Evolutionary conservation across 2,888 invertebrate genomes (phyloP).

Genomic region (Carterocephalus palaemon): DNA sequence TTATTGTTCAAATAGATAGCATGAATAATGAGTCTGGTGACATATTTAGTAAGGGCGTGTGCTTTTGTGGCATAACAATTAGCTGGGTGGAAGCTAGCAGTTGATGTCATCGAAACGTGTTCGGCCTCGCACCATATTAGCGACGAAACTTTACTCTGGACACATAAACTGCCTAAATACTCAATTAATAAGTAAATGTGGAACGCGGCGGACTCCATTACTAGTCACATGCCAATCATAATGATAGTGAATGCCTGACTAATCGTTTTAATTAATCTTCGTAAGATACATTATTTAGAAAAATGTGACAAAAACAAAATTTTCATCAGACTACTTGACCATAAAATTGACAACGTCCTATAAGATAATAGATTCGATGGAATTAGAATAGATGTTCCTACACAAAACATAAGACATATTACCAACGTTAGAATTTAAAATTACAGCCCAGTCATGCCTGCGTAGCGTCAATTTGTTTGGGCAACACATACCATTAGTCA

Average conservation of each 20-base stretch:
- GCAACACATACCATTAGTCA: slow-evolving; percentile 32
- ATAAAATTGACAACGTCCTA: too few species aligned
- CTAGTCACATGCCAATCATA: slow-evolving; percentile 2
- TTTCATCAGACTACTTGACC: too few species aligned
- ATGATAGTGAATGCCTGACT: slow-evolving; percentile 6
- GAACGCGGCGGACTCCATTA: slow-evolving; percentile 27
- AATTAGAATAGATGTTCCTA: too few species aligned
- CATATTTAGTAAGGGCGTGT: slow-evolving; percentile 24
- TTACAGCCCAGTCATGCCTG: slow-evolving; percentile 10
- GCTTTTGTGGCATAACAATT: slow-evolving; percentile 30
- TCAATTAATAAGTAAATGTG: slow-evolving; percentile 29
- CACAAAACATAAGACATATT: too few species aligned
- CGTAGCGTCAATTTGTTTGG: slow-evolving; percentile 11
- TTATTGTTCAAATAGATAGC: not conserved
- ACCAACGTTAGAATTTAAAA: not conserved
- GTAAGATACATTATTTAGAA: too few species aligned
- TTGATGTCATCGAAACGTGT: slow-evolving; percentile 31
- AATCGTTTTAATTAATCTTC: slow-evolving; percentile 3
- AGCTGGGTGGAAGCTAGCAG: slow-evolving; percentile 28
- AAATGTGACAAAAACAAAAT: too few species aligned
- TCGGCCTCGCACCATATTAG: slow-evolving; percentile 24
- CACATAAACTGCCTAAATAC: slow-evolving; percentile 26
- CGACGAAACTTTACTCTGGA: slow-evolving; percentile 13
- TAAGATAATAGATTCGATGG: too few species aligned
- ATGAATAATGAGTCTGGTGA: slow-evolving; percentile 5